Evolutionary conservation across 1,140 invertebrate species (phyloP), one percentile per base, ranked within the genome.

Genomic region (Homarus americanus): DNA sequence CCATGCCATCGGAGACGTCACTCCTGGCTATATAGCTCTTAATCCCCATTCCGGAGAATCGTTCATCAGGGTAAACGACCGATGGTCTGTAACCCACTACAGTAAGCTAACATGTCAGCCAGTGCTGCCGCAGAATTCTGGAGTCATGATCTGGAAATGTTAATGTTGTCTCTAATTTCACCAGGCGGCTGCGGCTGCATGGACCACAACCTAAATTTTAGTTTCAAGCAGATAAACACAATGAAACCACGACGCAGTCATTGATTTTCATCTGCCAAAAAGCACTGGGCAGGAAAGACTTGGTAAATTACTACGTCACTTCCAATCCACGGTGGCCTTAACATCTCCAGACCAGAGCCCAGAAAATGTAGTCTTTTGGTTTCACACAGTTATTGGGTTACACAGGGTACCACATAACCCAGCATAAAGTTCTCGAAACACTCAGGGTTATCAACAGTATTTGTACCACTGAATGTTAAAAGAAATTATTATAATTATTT

Each of bases 301-400:
- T 69, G 63, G 63, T 5, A 69, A 69, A 69, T 69, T 69, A 69
- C 63, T 9, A 69, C 63, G 63, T 69, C 63, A 69, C 63, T 69
- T 28, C n/a, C 63, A 69, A 69, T 69, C 63, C n/a, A 69, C n/a
- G 24, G n/a, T 7, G 12, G 63, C 63, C 63, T 28, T 69, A 69
- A 69, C n/a, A 69, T 69, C 63, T 32, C 24, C 63, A 69, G 63
- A 69, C 63, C 63, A 9, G 63, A 32, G 63, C 24, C 63, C 63
- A 69, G 63, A 69, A 69, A 69, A 69, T 69, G 63, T 32, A 32
- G 1, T 32, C n/a, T 28, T 32, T 32, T 32, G 63, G 0, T 12
- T 32, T 7, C 4, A 32, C 63, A 69, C 15, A 20, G 44, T 20
- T 20, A 63, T 24, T 20, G 58, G 58, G 20, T 17, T 63, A 15